phyloP scores from a whole-genome alignment of 2,888 invertebrate genomes.

The Agrochola lota region DNA sequence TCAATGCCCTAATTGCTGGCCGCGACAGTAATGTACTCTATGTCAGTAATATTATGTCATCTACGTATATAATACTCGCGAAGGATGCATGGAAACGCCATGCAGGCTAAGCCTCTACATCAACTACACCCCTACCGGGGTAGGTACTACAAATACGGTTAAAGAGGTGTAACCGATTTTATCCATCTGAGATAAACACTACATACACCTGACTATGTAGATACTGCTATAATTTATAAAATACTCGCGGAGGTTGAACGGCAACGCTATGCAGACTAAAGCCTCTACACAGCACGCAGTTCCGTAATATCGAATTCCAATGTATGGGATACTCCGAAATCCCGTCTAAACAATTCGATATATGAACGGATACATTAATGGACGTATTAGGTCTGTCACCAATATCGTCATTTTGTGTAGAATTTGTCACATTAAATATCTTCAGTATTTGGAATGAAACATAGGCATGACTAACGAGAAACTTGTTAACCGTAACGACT shows the following conservation, averaged over 20 bases:
- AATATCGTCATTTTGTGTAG: neutral
- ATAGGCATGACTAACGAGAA: neutral
- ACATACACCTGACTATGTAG: too few relatives aligned
- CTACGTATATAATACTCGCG: neutral
- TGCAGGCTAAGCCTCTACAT: neutral
- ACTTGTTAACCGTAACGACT: neutral
- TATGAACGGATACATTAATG: neutral
- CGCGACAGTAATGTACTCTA: too few relatives aligned
- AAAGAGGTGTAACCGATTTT: neutral
- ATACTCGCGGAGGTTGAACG: neutral
- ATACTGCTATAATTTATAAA: neutral
- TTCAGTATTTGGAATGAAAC: constrained; percentile 4
- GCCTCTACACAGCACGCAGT: neutral
- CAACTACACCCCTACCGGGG: neutral
- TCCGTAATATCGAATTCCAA: neutral
- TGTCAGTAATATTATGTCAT: too few relatives aligned
- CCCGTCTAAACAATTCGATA: neutral
- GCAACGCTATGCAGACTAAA: neutral
- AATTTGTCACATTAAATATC: neutral
- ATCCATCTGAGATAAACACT: neutral
- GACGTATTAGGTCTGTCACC: neutral
- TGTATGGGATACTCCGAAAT: neutral
- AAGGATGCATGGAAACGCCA: neutral
- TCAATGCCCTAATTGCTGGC: too few relatives aligned
- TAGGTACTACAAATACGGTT: neutral